Base-by-base conservation (phyloP, 53 echinoderm and acorn worm species). In the Paelopatides confundens region DNA sequence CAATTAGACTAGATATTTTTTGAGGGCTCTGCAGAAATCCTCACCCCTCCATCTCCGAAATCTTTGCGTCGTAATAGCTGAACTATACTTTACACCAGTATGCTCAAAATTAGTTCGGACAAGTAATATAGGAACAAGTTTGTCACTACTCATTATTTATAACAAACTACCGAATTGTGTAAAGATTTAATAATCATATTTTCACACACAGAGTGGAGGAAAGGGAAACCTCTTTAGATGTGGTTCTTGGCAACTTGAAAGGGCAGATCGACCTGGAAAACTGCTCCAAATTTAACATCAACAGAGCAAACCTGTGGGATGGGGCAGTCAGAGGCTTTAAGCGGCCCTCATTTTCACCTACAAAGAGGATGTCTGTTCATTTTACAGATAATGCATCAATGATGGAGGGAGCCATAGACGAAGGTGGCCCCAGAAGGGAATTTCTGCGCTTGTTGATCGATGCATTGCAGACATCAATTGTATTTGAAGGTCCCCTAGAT, bases 351-450 rank as follows among this genome's bases (percentile, higher is more conserved):
- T 76, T 39, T 43, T 38, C 40, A n/a, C 39, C 46, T 9, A 17
- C 14, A 11, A 76, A 76, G 30, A 4, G 76, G 8, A 39, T 76
- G 4, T 76, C 76, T 28, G 47, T 76, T 7, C 38, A 39, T 39
- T 76, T 76, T 5, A 76, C 76, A 11, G 76, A 76, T n/a, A 76
- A 40, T 4, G 11, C 21, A 3, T 40, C 43, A n/a, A 27, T 9
- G 23, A 76, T 47, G 76, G 76, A 39, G 24, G 76, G 76, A 5
- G 39, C 47, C 40, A 43, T 47, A 5, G 76, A 76, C 31, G 76
- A 76, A 39, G 76, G 76, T 35, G 76, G 76, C 5, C 76, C 76
- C 9, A 9, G 46, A 38, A 37, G 76, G 17, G 39, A 76, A 14
- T 76, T 38, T 23, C 35, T 39, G 9, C 40, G 76, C 3, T 43